Percentiles rank a stretch among this genome's conserved stretches.
Conservation (phyloP, 2,113 vertebrate species). For the Cynoglossus semilaevis region DNA sequence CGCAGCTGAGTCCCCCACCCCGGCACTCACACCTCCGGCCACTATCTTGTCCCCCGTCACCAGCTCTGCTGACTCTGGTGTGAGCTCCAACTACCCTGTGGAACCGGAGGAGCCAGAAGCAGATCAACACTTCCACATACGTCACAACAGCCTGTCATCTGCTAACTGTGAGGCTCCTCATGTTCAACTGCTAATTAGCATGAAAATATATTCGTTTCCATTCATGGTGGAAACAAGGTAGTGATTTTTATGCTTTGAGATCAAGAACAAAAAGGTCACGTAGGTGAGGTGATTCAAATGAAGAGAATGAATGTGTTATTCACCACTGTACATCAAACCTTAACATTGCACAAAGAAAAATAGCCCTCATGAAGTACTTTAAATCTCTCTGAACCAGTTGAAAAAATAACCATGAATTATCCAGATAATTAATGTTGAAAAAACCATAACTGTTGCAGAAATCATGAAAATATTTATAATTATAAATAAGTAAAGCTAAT, state of each 20-base stretch:
- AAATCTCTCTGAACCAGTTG: no score
- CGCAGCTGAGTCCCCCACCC: slow-evolving; percentile 34
- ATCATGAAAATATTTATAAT: no score
- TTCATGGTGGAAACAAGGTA: neutral
- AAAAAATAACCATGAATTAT: no score
- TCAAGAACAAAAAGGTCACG: no score
- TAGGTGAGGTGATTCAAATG: no score
- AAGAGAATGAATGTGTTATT: no score
- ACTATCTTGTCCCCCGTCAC: slow-evolving; percentile 56
- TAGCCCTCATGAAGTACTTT: no score
- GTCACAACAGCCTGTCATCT: slow-evolving; percentile 87
- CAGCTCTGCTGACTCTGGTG: slow-evolving; percentile 66
- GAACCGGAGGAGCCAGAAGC: slow-evolving; percentile 92
- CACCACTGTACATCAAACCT: no score
- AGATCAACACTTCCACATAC: slow-evolving; percentile 86
- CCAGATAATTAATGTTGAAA: no score
- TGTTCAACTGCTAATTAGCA: neutral
- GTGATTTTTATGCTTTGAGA: neutral
- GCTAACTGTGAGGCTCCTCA: slow-evolving; percentile 82
- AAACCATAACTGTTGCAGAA: no score
- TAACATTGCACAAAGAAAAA: no score
- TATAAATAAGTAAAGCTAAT: no score
- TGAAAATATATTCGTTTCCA: neutral
- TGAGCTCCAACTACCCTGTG: slow-evolving; percentile 48
- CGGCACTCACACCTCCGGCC: slow-evolving; percentile 27